Evolutionary conservation across 2,797 vertebrate species (phyloP).

Genomic region (Argyrosomus regius): DNA sequence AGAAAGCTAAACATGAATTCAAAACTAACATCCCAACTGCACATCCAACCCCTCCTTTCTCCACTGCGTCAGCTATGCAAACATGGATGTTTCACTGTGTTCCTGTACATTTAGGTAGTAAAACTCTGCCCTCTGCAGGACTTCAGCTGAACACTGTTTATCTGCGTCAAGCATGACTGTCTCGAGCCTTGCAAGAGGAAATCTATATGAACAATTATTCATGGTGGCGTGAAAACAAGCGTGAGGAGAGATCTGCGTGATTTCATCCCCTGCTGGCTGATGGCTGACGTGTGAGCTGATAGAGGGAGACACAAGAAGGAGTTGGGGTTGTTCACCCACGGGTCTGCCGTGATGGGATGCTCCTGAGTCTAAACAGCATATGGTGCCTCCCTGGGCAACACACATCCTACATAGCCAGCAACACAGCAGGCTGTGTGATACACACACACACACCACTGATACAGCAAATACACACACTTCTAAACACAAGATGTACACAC

Average conservation of each 20-base stretch:
- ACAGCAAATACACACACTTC: constrained; percentile 13
- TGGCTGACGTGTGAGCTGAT: constrained; percentile 37
- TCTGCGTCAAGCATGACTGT: constrained; percentile 26
- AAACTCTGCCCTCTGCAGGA: constrained; percentile 90
- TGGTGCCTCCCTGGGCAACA: constrained; percentile 82
- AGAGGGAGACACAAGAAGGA: constrained; percentile 65
- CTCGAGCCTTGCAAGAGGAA: constrained; percentile 30
- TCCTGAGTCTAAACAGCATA: constrained; percentile 81
- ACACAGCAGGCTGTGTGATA: constrained; percentile 64
- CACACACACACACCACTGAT: constrained; percentile 24
- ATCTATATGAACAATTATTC: constrained; percentile 54
- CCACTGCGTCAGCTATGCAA: constrained; percentile 62
- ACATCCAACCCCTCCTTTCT: constrained; percentile 23
- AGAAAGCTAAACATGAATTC: constrained; percentile 16
- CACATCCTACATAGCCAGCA: constrained; percentile 77
- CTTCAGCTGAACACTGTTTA: constrained; percentile 60
- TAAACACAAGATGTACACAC: constrained; percentile 23
- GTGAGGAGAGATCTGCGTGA: constrained; percentile 53
- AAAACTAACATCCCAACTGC: constrained; percentile 21
- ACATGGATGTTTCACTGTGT: constrained; percentile 59
- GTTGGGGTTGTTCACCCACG: constrained; percentile 52
- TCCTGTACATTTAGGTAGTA: constrained; percentile 73
- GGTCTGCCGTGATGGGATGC: constrained; percentile 66
- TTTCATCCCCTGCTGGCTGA: constrained; percentile 57
- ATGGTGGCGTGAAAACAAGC: constrained; percentile 43